phyloP scores from a whole-genome alignment of 2,113 vertebrate genomes.

The Thalassoma bifasciatum region DNA sequence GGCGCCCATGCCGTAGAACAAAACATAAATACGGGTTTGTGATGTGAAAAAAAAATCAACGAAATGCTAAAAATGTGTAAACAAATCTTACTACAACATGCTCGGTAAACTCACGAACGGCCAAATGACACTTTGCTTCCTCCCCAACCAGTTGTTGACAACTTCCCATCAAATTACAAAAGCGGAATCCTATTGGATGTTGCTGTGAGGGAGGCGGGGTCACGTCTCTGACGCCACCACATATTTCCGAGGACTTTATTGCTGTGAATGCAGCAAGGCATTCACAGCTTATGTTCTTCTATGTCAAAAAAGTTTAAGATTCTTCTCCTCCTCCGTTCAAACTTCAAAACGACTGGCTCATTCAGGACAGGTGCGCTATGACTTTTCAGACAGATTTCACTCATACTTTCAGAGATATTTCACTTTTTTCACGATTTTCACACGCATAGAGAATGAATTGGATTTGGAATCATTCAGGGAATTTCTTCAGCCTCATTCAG shows the following conservation, averaged over 20 bases:
- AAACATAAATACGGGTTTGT: accelerated
- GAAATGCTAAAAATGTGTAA: background rate
- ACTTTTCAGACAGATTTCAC: too few relatives aligned
- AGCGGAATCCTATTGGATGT: conserved; percentile 60
- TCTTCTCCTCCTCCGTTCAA: too few relatives aligned
- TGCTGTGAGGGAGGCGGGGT: conserved; percentile 28
- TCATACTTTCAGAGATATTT: too few relatives aligned
- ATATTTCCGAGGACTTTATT: background rate
- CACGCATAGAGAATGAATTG: too few relatives aligned
- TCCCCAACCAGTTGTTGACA: conserved; percentile 67
- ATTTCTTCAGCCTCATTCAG: too few relatives aligned
- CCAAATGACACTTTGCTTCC: conserved; percentile 46
- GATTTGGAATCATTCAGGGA: too few relatives aligned
- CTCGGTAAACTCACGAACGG: background rate
- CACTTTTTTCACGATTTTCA: too few relatives aligned
- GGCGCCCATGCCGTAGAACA: conserved; percentile 1
- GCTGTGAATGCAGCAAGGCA: too few relatives aligned
- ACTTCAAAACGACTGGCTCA: too few relatives aligned
- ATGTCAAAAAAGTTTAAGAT: too few relatives aligned
- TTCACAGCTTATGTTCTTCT: too few relatives aligned
- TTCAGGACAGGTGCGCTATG: too few relatives aligned
- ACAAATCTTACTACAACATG: background rate
- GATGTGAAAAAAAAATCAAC: background rate
- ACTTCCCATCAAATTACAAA: conserved; percentile 32
- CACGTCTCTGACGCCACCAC: background rate